Base-by-base conservation (phyloP, 2,113 vertebrate species). In the Rhinoderma darwinii region DNA sequence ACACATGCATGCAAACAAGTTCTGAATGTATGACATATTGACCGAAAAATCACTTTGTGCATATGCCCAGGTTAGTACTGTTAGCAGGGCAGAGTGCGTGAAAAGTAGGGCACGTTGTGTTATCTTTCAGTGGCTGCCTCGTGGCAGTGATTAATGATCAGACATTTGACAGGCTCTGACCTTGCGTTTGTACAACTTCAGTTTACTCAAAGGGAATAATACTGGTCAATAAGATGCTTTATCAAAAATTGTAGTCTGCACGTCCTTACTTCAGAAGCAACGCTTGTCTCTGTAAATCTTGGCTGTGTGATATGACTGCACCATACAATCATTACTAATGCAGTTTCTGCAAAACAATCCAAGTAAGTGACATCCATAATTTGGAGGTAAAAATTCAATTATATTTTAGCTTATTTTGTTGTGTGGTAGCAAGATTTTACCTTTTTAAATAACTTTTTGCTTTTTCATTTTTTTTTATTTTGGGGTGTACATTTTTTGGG, bases 131-230 rank as follows among this genome's bases (percentile, higher is more conserved):
- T 11, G 37, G 18, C 30, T 43, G 76, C 77, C 77, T 59, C 18
- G n/a, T 82, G 77, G 66, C 63, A 32, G 41, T 73, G 86, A 87
- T 61, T 87, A 74, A 87, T 87, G 66, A 47, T 82, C 78, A 59
- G 51, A 20, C 86, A 61, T 87, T 61, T 63, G 68, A 81, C 85
- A 79, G 47, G 81, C 17, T 61, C 56, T 74, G 85, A 82, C 86
- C 78, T 87, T 87, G 86, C 75, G 66, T 61, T 72, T 82, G 78
- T 74, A 82, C 77, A 82, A 61, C 18, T 75, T 74, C 66, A 74
- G 50, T 61, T 61, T 82, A 54, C 63, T 59, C 66, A 6, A 1
- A 72, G 66, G 77, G 66, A 72, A 59, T 79, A 47, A 73, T 81
- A 22, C 63, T 41, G 35, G 77, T 81, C 84, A 86, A 81, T 86